A percentile compares a stretch with the other conserved stretches of the same genome.
These are phyloP conservation scores for Nasalis larvatus DNA, from an alignment of 2,113 vertebrate genomes.

Conservation along the genomic window DNA sequence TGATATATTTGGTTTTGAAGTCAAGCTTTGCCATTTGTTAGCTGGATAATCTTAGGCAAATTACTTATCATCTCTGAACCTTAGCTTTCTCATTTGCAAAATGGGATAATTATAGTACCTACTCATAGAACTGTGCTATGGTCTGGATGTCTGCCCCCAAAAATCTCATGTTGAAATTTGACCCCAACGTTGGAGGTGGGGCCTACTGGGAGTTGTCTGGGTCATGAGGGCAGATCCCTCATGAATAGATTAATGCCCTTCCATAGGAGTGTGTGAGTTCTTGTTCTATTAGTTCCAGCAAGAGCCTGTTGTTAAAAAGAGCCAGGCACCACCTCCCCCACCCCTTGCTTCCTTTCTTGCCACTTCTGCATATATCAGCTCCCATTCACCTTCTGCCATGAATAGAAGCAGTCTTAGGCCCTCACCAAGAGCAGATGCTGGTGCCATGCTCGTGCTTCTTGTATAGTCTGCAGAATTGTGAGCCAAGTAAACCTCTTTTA, in stretches of 20 bases:
- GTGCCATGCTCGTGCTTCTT: not conserved
- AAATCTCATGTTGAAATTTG: not conserved
- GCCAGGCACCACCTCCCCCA: not conserved
- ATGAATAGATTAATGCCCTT: not conserved
- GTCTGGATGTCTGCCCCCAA: not conserved
- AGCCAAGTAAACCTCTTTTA: not conserved
- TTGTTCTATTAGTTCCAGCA: not conserved
- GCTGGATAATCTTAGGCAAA: not conserved
- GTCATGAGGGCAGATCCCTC: not conserved
- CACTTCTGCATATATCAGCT: not conserved
- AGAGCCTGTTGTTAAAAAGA: not conserved
- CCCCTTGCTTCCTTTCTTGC: not conserved
- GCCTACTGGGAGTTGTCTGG: not conserved
- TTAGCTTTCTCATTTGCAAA: slow-evolving; percentile 14
- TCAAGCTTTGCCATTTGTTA: not conserved
- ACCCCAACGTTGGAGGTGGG: not conserved
- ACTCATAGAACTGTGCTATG: not conserved
- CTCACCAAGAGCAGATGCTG: not conserved
- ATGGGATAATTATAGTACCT: not conserved
- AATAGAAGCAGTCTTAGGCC: not conserved
- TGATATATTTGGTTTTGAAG: not conserved
- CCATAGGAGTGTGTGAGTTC: not conserved
- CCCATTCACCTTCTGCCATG: not conserved
- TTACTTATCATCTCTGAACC: not conserved
- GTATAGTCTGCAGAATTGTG: not conserved